A percentile compares a stretch with the other conserved stretches of the same genome.
phyloP scores from a whole-genome alignment of 2,113 vertebrate genomes.

The Oxyura jamaicensis region DNA sequence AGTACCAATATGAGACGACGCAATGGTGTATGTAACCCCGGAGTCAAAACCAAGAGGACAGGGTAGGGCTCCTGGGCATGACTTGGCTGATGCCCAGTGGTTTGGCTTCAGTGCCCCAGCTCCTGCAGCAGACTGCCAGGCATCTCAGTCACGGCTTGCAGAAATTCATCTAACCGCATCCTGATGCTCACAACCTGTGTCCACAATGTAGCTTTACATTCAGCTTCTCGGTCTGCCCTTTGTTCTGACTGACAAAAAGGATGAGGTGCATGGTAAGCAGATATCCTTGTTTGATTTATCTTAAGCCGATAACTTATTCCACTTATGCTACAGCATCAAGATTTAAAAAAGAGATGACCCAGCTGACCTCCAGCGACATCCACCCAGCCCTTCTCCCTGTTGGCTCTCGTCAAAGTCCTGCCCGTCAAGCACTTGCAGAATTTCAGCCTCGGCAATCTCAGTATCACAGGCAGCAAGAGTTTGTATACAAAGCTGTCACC shows the following conservation, averaged over 20 bases:
- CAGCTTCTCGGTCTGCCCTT: background rate
- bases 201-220: fast-evolving
- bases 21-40: background rate
- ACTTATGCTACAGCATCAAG: background rate
- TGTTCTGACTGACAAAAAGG: background rate
- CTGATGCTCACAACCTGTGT: fast-evolving
- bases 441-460: background rate
- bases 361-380: constrained; percentile 7
- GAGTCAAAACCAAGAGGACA: background rate
- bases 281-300: background rate
- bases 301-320: background rate
- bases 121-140: background rate
- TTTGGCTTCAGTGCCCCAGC: background rate
- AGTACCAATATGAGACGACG: background rate
- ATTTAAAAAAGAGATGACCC: constrained; percentile 12
- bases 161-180: background rate
- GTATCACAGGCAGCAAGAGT: constrained; percentile 7
- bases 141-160: background rate
- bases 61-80: background rate
- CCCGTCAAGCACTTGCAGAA: constrained; percentile 14
- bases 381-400: background rate
- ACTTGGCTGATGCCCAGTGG: background rate
- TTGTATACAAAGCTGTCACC: constrained; percentile 73
- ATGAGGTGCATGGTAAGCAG: background rate
- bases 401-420: background rate